Evolutionary conservation across 2,888 invertebrate genomes (phyloP).

Genomic region (Anarsia innoxiella): DNA sequence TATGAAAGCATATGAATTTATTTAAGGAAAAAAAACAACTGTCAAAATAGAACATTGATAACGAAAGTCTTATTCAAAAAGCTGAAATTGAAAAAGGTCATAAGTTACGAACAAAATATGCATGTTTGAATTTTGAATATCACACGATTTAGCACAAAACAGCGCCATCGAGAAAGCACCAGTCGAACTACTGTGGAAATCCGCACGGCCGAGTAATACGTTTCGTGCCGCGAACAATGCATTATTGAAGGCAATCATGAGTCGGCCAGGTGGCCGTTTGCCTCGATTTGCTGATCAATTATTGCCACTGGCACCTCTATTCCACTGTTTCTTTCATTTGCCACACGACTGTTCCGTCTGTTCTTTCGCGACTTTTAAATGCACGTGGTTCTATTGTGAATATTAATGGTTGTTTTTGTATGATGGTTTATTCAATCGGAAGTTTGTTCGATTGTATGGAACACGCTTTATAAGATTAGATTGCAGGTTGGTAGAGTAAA

Average conservation of each 20-base stretch:
- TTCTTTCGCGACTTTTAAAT: slow-evolving; percentile 10
- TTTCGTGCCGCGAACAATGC: slow-evolving; percentile 53
- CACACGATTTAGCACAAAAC: not conserved
- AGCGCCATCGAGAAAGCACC: not conserved
- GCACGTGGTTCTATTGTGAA: not conserved
- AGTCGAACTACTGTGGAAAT: slow-evolving; percentile 14
- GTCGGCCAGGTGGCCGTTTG: slow-evolving; percentile 53
- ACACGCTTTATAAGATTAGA: too few relatives aligned
- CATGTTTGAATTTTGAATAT: not conserved
- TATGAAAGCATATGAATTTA: not conserved
- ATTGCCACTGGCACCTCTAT: slow-evolving; percentile 41
- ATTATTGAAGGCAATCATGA: slow-evolving; percentile 63
- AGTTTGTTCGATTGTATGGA: too few relatives aligned
- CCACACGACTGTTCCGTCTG: slow-evolving; percentile 22
- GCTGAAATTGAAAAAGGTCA: not conserved
- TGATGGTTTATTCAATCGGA: not conserved
- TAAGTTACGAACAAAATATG: not conserved
- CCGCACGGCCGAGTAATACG: slow-evolving; percentile 31
- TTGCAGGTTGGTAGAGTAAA: not conserved
- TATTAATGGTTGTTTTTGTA: not conserved
- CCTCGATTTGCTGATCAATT: slow-evolving; percentile 61
- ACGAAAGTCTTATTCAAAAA: too few relatives aligned
- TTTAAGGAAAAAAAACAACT: not conserved
- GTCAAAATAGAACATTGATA: not conserved
- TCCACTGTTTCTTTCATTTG: too few relatives aligned